A percentile compares a stretch with the other conserved stretches of the same genome.
Conservation (phyloP, 1,140 invertebrate species). For the Drosophila chauvacae region DNA sequence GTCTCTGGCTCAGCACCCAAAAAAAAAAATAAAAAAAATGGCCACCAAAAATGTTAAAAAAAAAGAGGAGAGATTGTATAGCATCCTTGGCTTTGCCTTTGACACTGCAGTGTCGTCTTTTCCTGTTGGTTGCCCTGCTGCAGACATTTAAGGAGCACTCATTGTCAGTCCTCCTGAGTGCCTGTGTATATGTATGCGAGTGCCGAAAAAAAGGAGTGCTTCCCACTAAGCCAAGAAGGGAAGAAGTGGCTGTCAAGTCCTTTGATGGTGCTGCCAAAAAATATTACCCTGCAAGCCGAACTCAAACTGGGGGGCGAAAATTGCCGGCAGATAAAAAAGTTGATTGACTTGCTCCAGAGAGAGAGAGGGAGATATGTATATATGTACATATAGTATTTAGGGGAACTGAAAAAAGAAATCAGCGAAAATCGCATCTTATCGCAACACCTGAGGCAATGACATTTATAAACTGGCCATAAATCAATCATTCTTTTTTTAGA, state of each 20-base stretch:
- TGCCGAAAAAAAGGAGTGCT: conserved; percentile 42
- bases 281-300: conserved; percentile 42
- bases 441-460: conserved; percentile 13
- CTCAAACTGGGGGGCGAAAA: conserved; percentile 17
- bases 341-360: conserved; percentile 35
- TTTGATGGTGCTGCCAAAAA: conserved; percentile 55
- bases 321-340: conserved; percentile 53
- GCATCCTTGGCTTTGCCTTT: conserved; percentile 79
- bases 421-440: conserved; percentile 24
- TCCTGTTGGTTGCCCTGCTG: conserved; percentile 62
- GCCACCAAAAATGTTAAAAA: conserved; percentile 34
- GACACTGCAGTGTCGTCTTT: conserved; percentile 55
- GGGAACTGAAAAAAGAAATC: conserved; percentile 7
- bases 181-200: conserved; percentile 23
- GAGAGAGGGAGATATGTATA: background rate
- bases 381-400: conserved; percentile 4
- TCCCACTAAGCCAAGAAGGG: conserved; percentile 40
- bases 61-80: conserved; percentile 52
- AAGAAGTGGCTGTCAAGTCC: conserved; percentile 49
- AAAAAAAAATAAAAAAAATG: conserved; percentile 37
- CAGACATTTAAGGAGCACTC: conserved; percentile 82
- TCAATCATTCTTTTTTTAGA: background rate
- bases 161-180: conserved; percentile 65
- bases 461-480: background rate
- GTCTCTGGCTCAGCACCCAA: conserved; percentile 65